phyloP scores from a whole-genome alignment of 2,113 vertebrate species.

The Mellivora capensis region DNA sequence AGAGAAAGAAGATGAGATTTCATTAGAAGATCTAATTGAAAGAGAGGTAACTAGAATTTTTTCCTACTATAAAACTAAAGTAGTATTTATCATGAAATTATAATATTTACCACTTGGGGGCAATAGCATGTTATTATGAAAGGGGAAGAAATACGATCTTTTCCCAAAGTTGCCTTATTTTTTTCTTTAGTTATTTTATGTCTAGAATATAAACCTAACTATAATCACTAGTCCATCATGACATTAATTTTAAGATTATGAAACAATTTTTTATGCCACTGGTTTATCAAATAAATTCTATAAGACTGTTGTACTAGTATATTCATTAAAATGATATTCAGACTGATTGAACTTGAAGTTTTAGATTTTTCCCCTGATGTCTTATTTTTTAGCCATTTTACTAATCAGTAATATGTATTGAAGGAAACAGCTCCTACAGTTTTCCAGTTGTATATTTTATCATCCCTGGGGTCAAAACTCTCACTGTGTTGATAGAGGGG shows the following conservation, averaged over 20 bases:
- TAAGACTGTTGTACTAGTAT: background rate
- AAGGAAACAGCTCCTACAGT: background rate
- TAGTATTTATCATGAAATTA: conserved; percentile 37
- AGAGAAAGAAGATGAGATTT: conserved; percentile 93
- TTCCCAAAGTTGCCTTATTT: background rate
- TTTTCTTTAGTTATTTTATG: background rate
- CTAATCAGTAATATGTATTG: background rate
- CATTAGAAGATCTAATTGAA: conserved; percentile 98
- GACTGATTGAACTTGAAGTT: background rate
- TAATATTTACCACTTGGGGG: conserved; percentile 66
- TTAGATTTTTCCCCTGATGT: background rate
- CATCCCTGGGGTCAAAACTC: background rate
- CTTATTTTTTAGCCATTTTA: background rate
- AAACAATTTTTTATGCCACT: background rate
- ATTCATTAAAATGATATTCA: background rate
- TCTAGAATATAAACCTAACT: background rate
- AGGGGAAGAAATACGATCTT: background rate
- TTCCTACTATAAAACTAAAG: background rate
- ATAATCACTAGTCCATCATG: background rate
- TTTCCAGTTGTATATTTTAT: background rate
- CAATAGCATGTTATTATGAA: background rate
- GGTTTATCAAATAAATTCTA: background rate
- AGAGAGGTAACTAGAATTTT: conserved; percentile 87
- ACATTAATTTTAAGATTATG: background rate
- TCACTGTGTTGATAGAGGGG: background rate